phyloP scores from a whole-genome alignment of 1,140 invertebrate genomes.

The Drosophila sechellia region DNA sequence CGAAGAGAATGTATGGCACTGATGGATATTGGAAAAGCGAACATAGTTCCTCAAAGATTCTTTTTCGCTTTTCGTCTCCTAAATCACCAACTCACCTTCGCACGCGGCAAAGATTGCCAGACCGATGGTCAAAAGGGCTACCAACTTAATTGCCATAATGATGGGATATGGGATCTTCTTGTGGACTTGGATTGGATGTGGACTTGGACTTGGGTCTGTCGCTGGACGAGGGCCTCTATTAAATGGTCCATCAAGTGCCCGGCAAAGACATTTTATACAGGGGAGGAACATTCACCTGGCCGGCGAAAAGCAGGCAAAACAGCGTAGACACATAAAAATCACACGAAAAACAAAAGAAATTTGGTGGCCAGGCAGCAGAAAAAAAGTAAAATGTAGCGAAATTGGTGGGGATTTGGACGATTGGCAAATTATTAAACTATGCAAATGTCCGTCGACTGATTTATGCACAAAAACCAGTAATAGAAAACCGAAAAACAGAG shows the following conservation, averaged over 20 bases:
- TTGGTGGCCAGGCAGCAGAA: conserved; percentile 36
- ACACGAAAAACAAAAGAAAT: conserved; percentile 58
- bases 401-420: conserved; percentile 11
- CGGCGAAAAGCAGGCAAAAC: conserved; percentile 2
- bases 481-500: neutral
- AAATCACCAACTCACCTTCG: conserved; percentile 57
- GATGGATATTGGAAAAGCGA: neutral
- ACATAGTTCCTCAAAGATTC: neutral
- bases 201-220: conserved; percentile 33
- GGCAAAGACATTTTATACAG: conserved; percentile 79
- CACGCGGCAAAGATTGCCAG: conserved; percentile 52
- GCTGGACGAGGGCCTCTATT: conserved; percentile 66
- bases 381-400: conserved; percentile 22
- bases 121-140: conserved; percentile 59
- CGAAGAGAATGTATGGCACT: neutral
- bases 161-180: conserved; percentile 1
- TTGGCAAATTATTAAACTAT: conserved; percentile 76
- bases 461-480: conserved; percentile 47
- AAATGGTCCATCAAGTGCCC: conserved; percentile 67
- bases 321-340: conserved; percentile 54
- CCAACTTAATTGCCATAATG: conserved; percentile 68
- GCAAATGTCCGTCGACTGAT: conserved; percentile 63
- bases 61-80: neutral
- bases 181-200: neutral
- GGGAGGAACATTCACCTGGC: conserved; percentile 36